Conservation (phyloP, 2,797 vertebrate genomes). For the Tenualosa thibaudeaui region DNA sequence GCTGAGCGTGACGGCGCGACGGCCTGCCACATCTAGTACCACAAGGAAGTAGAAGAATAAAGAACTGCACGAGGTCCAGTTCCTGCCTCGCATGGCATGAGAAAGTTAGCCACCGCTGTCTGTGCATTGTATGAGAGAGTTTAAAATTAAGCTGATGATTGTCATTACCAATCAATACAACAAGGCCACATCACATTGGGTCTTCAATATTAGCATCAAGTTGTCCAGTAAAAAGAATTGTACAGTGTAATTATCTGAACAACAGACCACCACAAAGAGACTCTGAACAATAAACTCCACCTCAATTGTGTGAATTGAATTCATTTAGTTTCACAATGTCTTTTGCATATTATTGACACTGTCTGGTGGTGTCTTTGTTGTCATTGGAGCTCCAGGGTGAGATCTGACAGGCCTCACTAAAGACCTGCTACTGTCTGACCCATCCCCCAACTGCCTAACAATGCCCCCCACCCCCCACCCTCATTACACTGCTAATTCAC, state of each 20-base stretch:
- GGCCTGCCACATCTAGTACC: background rate
- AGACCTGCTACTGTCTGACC: background rate
- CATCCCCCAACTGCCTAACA: constrained; percentile 14
- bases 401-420: background rate
- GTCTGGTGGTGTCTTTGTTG: background rate
- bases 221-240: background rate
- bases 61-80: background rate
- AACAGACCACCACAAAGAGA: too few species aligned
- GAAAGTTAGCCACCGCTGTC: background rate
- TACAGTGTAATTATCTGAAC: background rate
- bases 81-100: background rate
- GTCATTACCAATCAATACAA: background rate
- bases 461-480: background rate
- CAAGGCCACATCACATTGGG: background rate
- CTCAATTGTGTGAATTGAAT: background rate
- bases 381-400: background rate
- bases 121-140: background rate
- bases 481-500: background rate
- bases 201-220: background rate
- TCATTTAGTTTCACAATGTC: background rate
- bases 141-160: background rate
- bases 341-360: background rate
- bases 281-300: background rate
- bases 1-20: background rate
- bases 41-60: background rate